These are phyloP conservation scores for Calyptomena viridis DNA, from an alignment of 2,113 vertebrate genomes.

Conservation along the genomic window DNA sequence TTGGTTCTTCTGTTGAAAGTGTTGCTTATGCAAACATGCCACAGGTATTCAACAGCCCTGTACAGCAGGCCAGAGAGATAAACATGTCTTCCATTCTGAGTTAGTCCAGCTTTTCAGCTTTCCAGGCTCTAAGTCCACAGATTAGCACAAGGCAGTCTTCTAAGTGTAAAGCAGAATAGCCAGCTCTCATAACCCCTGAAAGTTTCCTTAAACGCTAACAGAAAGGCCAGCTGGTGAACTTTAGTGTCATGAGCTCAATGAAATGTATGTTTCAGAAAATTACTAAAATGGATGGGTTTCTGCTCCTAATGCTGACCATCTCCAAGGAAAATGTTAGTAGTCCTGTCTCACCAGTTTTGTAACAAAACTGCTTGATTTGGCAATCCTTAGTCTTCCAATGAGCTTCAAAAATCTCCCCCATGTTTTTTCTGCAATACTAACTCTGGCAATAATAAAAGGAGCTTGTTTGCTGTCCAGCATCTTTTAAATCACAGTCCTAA, in stretches of 20 bases:
- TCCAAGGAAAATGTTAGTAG: neutral
- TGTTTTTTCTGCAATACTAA: neutral
- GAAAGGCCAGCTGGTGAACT: neutral
- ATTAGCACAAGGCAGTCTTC: neutral
- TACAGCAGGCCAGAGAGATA: neutral
- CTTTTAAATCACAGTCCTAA: neutral
- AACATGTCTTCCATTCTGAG: fast-evolving
- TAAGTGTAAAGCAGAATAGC: neutral
- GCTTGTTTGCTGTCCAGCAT: neutral
- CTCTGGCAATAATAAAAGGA: neutral
- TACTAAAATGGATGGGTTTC: neutral
- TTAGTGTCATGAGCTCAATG: neutral
- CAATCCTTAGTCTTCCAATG: neutral
- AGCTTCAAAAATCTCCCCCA: neutral
- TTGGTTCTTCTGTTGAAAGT: neutral
- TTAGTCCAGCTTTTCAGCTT: neutral
- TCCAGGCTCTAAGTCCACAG: neutral
- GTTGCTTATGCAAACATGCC: neutral
- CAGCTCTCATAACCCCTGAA: neutral
- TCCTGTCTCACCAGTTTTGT: neutral
- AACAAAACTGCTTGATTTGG: neutral
- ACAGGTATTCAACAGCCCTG: neutral
- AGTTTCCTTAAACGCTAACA: neutral
- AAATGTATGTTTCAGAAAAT: neutral
- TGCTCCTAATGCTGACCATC: neutral